phyloP scores from a whole-genome alignment of 2,888 invertebrate genomes.

The Celastrina argiolus region DNA sequence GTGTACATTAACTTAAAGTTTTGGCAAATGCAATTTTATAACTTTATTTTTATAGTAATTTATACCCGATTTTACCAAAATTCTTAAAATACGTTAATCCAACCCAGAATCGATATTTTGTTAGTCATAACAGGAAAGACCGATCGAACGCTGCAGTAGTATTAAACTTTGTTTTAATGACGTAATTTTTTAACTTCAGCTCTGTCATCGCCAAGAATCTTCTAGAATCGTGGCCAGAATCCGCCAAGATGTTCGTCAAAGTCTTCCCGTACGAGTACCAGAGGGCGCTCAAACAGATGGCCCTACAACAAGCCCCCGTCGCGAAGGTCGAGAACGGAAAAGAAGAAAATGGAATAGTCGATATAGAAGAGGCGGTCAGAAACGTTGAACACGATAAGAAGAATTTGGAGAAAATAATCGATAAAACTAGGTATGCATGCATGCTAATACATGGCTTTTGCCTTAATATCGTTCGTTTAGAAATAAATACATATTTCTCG shows the following conservation, averaged over 20 bases:
- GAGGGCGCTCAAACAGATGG: slow-evolving; percentile 86
- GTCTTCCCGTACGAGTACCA: slow-evolving; percentile 99
- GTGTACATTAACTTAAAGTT: too few species aligned
- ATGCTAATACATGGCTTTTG: not conserved
- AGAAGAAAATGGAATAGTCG: slow-evolving; percentile 74
- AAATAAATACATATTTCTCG: too few species aligned
- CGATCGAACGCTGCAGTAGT: too few species aligned
- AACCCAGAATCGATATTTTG: too few species aligned
- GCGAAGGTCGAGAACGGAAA: slow-evolving; percentile 51
- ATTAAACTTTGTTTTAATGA: not conserved
- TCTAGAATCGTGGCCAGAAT: slow-evolving; percentile 87
- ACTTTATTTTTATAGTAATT: too few species aligned
- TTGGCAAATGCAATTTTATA: too few species aligned
- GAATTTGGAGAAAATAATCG: slow-evolving; percentile 88
- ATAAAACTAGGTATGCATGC: slow-evolving; percentile 81
- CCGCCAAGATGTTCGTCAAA: slow-evolving; percentile 90
- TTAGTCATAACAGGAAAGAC: too few species aligned
- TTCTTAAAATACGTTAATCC: too few species aligned
- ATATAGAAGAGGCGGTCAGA: slow-evolving; percentile 93
- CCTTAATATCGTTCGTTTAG: not conserved
- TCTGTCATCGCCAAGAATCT: slow-evolving; percentile 90
- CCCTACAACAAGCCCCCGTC: slow-evolving; percentile 54
- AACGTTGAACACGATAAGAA: slow-evolving; percentile 88
- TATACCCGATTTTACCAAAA: too few species aligned
- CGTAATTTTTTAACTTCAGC: slow-evolving; percentile 38